Evolutionary conservation across 2,113 vertebrate species (phyloP).

Genomic region (Hyperopisus bebe): DNA sequence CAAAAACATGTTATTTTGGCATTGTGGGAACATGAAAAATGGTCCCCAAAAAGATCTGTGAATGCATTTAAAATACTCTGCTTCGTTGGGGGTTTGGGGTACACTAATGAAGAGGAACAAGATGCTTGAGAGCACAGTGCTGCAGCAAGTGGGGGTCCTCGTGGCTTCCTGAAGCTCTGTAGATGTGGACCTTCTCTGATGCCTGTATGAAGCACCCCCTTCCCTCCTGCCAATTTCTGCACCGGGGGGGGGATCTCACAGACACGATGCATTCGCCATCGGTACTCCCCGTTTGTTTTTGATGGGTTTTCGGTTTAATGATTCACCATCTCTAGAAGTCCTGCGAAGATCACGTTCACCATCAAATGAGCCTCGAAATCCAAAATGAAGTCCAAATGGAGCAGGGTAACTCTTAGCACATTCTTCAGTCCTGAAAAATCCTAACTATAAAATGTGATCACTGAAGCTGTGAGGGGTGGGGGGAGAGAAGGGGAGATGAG

Average conservation of each 20-base stretch:
- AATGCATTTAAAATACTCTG: too few species aligned
- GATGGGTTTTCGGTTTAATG: not conserved
- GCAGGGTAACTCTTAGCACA: not conserved
- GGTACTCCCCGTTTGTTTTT: not conserved
- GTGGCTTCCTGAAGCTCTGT: not conserved
- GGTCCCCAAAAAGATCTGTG: too few species aligned
- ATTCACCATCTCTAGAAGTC: conserved; percentile 40
- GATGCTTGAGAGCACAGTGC: not conserved
- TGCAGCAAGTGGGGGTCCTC: not conserved
- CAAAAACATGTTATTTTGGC: too few species aligned
- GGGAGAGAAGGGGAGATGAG: not conserved
- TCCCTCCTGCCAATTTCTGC: not conserved
- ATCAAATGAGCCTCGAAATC: not conserved
- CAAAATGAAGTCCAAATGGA: not conserved
- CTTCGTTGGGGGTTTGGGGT: not conserved
- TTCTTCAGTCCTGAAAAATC: not conserved
- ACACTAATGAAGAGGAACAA: not conserved
- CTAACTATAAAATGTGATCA: not conserved
- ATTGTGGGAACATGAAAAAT: too few species aligned
- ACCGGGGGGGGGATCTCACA: not conserved
- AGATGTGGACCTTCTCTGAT: not conserved
- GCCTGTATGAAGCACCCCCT: not conserved
- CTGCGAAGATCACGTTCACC: conserved; percentile 53
- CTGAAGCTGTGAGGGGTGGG: not conserved
- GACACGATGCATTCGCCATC: not conserved